phyloP scores from a whole-genome alignment of 2,888 invertebrate species.

The Vannuccia rotundouncinata region DNA sequence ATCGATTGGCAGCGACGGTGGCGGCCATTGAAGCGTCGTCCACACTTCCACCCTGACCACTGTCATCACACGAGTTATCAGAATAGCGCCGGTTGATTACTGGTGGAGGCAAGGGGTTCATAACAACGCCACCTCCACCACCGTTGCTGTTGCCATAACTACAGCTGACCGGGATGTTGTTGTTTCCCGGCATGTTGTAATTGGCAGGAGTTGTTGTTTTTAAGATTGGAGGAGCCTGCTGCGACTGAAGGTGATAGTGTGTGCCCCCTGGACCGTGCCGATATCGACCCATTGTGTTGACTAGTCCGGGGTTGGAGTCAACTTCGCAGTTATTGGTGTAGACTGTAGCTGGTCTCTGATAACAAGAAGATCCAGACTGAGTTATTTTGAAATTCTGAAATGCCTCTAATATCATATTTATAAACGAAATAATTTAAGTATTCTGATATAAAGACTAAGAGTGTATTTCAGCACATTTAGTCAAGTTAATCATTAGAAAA shows the following conservation, averaged over 20 bases:
- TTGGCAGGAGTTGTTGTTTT: background rate
- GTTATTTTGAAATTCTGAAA: too few relatives aligned
- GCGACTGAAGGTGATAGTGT: background rate
- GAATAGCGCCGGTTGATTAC: background rate
- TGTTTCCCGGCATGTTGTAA: background rate
- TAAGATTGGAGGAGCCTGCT: background rate
- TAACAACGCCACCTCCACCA: background rate
- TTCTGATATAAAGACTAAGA: too few relatives aligned
- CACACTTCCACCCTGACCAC: background rate
- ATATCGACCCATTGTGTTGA: background rate
- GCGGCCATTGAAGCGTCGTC: background rate
- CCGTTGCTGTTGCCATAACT: background rate
- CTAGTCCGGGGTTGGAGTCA: background rate
- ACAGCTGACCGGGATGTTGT: background rate
- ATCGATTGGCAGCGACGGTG: background rate
- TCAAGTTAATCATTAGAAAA: too few relatives aligned
- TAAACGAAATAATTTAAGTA: too few relatives aligned
- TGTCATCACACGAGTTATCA: background rate
- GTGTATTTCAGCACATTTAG: too few relatives aligned
- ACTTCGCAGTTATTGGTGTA: background rate
- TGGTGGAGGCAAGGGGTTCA: background rate
- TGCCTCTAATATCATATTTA: too few relatives aligned
- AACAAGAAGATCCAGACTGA: too few relatives aligned
- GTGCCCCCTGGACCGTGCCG: background rate
- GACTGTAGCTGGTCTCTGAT: too few relatives aligned